Evolutionary conservation across 2,797 vertebrate species (phyloP).

Genomic region (Agapornis canus): DNA sequence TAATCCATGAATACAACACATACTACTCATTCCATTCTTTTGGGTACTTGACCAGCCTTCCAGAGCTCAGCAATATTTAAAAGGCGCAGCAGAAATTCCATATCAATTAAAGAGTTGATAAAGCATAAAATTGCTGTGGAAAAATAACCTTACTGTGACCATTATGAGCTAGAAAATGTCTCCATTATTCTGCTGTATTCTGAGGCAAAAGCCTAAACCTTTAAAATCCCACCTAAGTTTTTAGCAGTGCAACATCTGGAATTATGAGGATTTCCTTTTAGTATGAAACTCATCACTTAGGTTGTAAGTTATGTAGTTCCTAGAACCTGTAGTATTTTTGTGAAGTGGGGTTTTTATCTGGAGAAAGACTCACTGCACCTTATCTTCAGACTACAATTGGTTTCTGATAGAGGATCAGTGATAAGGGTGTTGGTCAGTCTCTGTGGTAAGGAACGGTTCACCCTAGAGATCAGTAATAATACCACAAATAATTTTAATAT

Average conservation of each 20-base stretch:
- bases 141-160: background rate
- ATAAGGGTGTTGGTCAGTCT: background rate
- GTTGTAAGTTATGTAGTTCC: background rate
- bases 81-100: background rate
- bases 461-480: background rate
- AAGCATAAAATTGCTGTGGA: background rate
- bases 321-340: background rate
- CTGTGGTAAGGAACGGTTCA: background rate
- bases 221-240: background rate
- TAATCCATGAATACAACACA: background rate
- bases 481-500: background rate
- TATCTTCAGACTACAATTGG: background rate
- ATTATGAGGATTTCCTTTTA: background rate
- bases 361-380: background rate
- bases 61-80: background rate
- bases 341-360: background rate
- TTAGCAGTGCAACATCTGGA: background rate
- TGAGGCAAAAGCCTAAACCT: background rate
- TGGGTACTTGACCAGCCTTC: background rate
- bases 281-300: background rate
- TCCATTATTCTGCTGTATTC: background rate
- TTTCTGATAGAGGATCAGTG: background rate
- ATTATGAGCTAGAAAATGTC: background rate
- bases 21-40: background rate
- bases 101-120: background rate